Evolutionary conservation across 2,797 vertebrate species (phyloP).

Genomic region (Pachyuromys duprasi): DNA sequence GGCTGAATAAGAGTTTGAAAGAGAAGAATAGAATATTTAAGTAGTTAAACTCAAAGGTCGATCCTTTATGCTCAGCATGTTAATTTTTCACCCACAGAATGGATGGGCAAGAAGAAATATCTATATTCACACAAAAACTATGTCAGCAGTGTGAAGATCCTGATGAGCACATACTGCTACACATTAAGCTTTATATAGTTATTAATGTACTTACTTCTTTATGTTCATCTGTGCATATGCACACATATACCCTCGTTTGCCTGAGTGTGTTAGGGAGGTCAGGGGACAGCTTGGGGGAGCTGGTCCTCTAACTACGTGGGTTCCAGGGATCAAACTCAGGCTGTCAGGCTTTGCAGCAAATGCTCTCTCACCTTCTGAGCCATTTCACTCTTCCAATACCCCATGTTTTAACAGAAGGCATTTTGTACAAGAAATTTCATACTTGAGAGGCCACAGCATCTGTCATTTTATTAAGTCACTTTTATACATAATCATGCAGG

Average conservation of each 20-base stretch:
- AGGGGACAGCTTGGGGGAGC: not conserved
- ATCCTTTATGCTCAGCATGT: conserved; percentile 17
- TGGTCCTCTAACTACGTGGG: not conserved
- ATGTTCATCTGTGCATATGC: not conserved
- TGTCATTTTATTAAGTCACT: conserved; percentile 35
- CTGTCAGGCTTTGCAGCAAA: not conserved
- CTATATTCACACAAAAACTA: not conserved
- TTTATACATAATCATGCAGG: conserved; percentile 37
- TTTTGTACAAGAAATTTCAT: conserved; percentile 53
- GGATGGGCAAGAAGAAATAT: not conserved
- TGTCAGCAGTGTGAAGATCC: not conserved
- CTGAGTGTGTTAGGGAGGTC: not conserved
- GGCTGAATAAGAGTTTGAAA: not conserved
- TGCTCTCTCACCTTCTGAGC: not conserved
- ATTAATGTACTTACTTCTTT: not conserved
- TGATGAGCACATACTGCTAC: not conserved
- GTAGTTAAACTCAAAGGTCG: conserved; percentile 20
- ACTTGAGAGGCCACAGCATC: conserved; percentile 27
- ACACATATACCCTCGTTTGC: not conserved
- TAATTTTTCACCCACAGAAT: not conserved
- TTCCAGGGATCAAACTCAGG: not conserved
- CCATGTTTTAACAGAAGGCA: not conserved
- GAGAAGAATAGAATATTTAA: conserved; percentile 18
- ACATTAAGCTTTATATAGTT: not conserved
- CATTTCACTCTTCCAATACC: too few species aligned